Conservation (phyloP, 2,888 invertebrate species). For the Sphecodes monilicornis region DNA sequence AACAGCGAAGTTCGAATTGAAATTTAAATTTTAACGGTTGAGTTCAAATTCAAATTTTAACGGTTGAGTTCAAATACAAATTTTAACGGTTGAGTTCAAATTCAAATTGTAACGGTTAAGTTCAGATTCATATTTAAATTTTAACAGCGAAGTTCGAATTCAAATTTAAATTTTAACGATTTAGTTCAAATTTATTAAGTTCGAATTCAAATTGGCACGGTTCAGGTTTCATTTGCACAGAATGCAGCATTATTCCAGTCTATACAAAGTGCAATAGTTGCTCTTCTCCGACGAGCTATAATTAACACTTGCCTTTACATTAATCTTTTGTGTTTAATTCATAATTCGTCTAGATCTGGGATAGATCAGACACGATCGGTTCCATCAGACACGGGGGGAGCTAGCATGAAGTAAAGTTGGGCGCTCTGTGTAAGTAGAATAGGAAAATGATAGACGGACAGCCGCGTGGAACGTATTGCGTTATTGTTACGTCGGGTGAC, state of each 20-base stretch:
- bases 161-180: too few relatives aligned
- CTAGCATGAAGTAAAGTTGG: neutral
- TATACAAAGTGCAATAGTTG: neutral
- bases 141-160: too few relatives aligned
- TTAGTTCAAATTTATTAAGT: too few relatives aligned
- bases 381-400: neutral
- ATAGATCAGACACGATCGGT: too few relatives aligned
- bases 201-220: too few relatives aligned
- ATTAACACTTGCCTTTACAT: neutral
- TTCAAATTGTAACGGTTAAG: too few relatives aligned
- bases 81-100: neutral
- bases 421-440: neutral
- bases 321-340: conserved; percentile 1
- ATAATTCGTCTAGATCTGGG: neutral
- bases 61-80: too few relatives aligned
- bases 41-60: too few relatives aligned
- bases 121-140: too few relatives aligned
- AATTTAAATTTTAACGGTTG: too few relatives aligned
- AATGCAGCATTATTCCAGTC: neutral
- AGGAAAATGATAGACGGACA: neutral
- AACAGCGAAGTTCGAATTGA: too few relatives aligned
- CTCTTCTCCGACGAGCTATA: neutral
- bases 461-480: conserved; percentile 12
- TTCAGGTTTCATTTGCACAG: neutral
- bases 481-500: conserved; percentile 22